Base-by-base conservation (phyloP, 2,888 invertebrate species). In the Machimus rusticus region DNA sequence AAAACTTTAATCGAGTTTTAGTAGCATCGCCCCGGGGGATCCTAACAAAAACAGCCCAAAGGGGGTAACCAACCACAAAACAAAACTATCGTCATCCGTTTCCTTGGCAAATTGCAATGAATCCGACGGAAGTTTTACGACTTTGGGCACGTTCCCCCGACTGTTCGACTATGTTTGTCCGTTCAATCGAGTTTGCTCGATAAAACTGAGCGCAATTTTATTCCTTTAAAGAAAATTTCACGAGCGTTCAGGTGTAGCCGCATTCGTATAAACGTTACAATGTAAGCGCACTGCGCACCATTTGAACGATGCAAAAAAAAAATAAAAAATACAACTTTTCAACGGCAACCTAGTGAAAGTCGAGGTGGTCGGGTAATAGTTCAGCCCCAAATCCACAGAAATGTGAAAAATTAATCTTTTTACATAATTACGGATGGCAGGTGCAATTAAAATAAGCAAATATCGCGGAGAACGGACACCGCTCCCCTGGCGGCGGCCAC, bases 111-210 rank as follows among this genome's bases (percentile, higher is more conserved):
- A 39, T 46, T 43, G 23, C 78, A 19, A 78, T 23, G 19, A 23
- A 43, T 46, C 43, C 43, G 77, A 77, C 19, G 37, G 19, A 12
- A 76, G 46, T 34, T 19, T 76, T 28, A 28, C 66, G 23, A 66
- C 66, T 66, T 66, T 66, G 12, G 66, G 14, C 66, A 66, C 66
- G 23, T 66, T n/a, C n/a, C 19, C 66, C 66, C 66, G 66, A 66
- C 28, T 66, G n/a, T 86, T 14, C 43, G 43, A 46, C 43, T 46
- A 4, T 46, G 12, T 46, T 86, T 46, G 55, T 55, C 86, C 51
- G 77, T 86, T 77, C 86, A 77, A 86, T 76, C 77, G 76, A 19
- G 51, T 16, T 51, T 34, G 51, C 51, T 76, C 77, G 37, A 86
- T 55, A 86, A 86, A 51, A 86, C 86, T 86, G 76, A 74, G 19